phyloP scores from a whole-genome alignment of 2,113 vertebrate species.

The Cichladusa arquata region DNA sequence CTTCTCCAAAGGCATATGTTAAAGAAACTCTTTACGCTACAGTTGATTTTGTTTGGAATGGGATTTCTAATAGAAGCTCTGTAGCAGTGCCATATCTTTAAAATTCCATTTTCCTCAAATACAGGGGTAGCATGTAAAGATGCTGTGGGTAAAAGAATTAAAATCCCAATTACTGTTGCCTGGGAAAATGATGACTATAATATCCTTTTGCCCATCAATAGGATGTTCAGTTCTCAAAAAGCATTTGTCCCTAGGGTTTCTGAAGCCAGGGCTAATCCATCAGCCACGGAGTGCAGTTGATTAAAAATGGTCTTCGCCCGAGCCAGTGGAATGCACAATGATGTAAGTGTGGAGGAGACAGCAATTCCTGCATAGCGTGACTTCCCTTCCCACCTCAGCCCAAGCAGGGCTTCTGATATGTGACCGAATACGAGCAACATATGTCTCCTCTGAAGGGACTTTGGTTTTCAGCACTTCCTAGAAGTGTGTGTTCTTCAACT shows the following conservation, averaged over 20 bases:
- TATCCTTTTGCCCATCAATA: constrained; percentile 30
- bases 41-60: neutral
- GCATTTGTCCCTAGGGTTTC: constrained; percentile 18
- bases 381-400: neutral
- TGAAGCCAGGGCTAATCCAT: constrained; percentile 18
- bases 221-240: constrained; percentile 35
- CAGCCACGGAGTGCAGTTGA: neutral
- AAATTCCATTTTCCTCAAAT: constrained; percentile 3
- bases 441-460: neutral
- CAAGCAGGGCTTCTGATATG: neutral
- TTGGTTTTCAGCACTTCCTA: neutral
- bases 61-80: neutral
- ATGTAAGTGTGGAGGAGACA: neutral
- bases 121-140: neutral
- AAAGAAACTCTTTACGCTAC: neutral
- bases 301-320: neutral
- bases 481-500: neutral
- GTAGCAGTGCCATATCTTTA: neutral
- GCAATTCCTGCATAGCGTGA: neutral
- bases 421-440: neutral
- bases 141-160: neutral
- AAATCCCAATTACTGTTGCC: constrained; percentile 22
- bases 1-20: neutral
- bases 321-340: neutral
- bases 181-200: constrained; percentile 19